These are phyloP conservation scores for Nomada lathburiana DNA, from an alignment of 2,888 invertebrate genomes.

Conservation along the genomic window DNA sequence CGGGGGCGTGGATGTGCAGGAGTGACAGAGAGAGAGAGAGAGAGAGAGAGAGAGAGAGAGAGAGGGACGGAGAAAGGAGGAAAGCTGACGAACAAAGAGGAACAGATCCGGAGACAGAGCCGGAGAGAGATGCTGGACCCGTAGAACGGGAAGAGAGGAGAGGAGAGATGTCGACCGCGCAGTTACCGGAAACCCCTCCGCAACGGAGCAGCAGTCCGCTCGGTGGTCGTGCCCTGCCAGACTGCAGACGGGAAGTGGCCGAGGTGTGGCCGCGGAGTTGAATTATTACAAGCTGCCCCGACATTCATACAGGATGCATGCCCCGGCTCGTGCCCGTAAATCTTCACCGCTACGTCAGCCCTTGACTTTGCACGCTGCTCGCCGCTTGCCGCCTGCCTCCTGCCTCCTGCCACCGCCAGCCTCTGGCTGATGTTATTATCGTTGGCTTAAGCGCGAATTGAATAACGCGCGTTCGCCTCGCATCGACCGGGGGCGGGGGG, in stretches of 20 bases:
- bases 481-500: constrained; percentile 67
- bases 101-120: constrained; percentile 40
- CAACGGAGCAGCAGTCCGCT: constrained; percentile 71
- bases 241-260: constrained; percentile 82
- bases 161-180: constrained; percentile 76
- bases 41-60: constrained; percentile 34
- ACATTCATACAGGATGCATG: constrained; percentile 83
- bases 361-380: constrained; percentile 74
- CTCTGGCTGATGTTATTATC: constrained; percentile 79
- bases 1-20: constrained; percentile 56
- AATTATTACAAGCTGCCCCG: constrained; percentile 83
- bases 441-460: constrained; percentile 78
- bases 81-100: constrained; percentile 52
- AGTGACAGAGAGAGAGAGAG: constrained; percentile 28
- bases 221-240: constrained; percentile 76
- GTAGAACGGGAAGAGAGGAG: constrained; percentile 32
- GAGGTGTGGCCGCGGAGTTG: constrained; percentile 83
- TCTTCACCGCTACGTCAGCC: constrained; percentile 80
- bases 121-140: constrained; percentile 38
- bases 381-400: constrained; percentile 57
- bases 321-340: constrained; percentile 79
- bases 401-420: constrained; percentile 48
- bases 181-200: constrained; percentile 80
- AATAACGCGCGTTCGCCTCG: constrained; percentile 76
- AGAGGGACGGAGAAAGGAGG: constrained; percentile 42